These are phyloP conservation scores for Labroides dimidiatus DNA, from an alignment of 2,797 vertebrate genomes.

Conservation along the genomic window DNA sequence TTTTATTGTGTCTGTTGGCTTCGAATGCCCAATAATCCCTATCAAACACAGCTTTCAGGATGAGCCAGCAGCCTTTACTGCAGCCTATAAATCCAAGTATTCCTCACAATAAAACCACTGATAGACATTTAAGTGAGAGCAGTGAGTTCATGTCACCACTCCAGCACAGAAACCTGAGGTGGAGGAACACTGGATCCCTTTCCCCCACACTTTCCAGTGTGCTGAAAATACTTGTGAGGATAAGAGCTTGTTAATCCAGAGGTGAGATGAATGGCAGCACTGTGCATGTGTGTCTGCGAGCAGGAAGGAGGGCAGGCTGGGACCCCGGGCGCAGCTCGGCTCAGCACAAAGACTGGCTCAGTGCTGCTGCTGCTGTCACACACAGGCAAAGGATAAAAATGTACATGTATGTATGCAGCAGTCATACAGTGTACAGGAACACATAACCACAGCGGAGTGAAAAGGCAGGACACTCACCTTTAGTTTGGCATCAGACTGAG, in stretches of 20 bases:
- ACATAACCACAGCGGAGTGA: neutral
- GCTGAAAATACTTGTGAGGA: conserved; percentile 72
- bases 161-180: conserved; percentile 48
- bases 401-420: conserved; percentile 18
- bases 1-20: conserved; percentile 57
- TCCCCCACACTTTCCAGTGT: conserved; percentile 42
- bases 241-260: conserved; percentile 77
- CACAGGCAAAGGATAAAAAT: conserved; percentile 45
- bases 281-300: conserved; percentile 64
- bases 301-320: conserved; percentile 63
- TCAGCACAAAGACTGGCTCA: conserved; percentile 76
- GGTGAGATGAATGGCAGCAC: conserved; percentile 78
- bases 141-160: conserved; percentile 49
- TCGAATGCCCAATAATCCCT: conserved; percentile 26
- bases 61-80: conserved; percentile 57
- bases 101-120: conserved; percentile 54
- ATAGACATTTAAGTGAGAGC: conserved; percentile 60
- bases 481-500: neutral
- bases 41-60: conserved; percentile 52
- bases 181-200: conserved; percentile 38
- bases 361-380: conserved; percentile 61
- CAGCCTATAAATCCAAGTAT: conserved; percentile 45
- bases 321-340: conserved; percentile 39
- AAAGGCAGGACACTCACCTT: neutral
- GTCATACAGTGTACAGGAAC: conserved; percentile 10